Percentiles rank a stretch among this genome's conserved stretches.
phyloP scores from a whole-genome alignment of 2,797 vertebrate genomes.

The Odontamblyopus rebecca region DNA sequence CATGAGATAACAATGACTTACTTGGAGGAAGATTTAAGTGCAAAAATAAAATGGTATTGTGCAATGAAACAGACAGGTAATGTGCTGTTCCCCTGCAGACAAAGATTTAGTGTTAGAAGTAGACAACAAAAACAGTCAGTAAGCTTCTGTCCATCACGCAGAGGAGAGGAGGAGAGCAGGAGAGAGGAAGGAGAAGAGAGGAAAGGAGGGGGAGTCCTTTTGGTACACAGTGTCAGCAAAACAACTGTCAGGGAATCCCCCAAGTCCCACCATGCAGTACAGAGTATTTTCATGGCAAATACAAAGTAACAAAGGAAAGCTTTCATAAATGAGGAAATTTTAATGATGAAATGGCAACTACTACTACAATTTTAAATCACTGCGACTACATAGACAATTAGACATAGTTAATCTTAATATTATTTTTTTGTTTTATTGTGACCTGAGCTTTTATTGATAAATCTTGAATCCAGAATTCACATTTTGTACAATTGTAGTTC shows the following conservation, averaged over 20 bases:
- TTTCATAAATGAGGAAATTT: not conserved
- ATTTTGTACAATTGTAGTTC: no score
- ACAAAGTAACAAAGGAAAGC: not conserved
- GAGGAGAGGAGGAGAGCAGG: conserved; percentile 13
- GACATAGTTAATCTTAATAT: no score
- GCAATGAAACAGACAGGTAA: conserved; percentile 24
- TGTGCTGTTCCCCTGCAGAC: conserved; percentile 32
- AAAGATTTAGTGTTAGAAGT: conserved; percentile 34
- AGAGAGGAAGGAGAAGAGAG: not conserved
- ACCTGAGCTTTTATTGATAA: no score
- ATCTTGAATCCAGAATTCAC: no score
- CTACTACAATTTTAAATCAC: not conserved
- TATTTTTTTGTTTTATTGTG: no score
- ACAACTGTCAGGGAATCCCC: conserved; percentile 33
- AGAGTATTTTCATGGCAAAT: not conserved
- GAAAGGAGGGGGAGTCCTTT: conserved; percentile 22
- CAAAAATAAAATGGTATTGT: conserved; percentile 17
- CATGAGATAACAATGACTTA: conserved; percentile 37
- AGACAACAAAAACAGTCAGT: conserved; percentile 33
- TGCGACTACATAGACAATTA: not conserved
- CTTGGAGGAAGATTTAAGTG: conserved; percentile 25
- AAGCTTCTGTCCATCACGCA: conserved; percentile 32
- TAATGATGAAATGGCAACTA: not conserved
- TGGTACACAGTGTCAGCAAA: conserved; percentile 46
- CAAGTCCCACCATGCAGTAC: conserved; percentile 12